Conservation (phyloP, 1,140 invertebrate genomes). For the Reticulitermes speratus region DNA sequence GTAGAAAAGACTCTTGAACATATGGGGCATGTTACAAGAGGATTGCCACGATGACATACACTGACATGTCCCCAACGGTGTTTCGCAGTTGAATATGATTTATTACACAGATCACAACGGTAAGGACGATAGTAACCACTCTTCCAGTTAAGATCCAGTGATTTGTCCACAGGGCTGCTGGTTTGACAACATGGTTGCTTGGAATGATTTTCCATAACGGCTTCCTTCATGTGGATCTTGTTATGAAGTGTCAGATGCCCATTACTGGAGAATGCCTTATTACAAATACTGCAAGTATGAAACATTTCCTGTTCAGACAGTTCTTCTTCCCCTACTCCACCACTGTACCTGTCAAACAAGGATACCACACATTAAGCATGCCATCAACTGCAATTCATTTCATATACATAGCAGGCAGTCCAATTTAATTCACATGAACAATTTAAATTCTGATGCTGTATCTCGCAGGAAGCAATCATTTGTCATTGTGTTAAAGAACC, state of each 20-base stretch:
- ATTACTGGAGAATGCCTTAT: slow-evolving; percentile 54
- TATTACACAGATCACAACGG: slow-evolving; percentile 54
- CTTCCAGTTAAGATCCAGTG: slow-evolving; percentile 32
- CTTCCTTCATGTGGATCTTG: slow-evolving; percentile 50
- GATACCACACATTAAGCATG: no score
- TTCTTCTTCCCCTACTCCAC: no score
- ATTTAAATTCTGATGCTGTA: no score
- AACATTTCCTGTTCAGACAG: slow-evolving; percentile 41
- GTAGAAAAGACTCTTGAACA: slow-evolving; percentile 54
- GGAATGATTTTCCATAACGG: not conserved
- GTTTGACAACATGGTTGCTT: not conserved
- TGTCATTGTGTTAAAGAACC: no score
- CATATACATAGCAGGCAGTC: no score
- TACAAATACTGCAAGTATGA: slow-evolving; percentile 53
- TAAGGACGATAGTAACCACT: slow-evolving; percentile 45
- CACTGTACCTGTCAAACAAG: no score
- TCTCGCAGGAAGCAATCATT: no score
- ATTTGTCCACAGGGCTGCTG: not conserved
- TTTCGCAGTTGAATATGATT: slow-evolving; percentile 54
- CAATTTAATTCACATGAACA: no score
- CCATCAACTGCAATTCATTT: no score
- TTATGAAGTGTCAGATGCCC: slow-evolving; percentile 53
- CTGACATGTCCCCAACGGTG: slow-evolving; percentile 57
- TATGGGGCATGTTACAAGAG: slow-evolving; percentile 50
- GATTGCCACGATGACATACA: slow-evolving; percentile 52